A percentile compares a stretch with the other conserved stretches of the same genome.
Conservation (phyloP, 2,113 vertebrate species). For the Ictalurus punctatus region DNA sequence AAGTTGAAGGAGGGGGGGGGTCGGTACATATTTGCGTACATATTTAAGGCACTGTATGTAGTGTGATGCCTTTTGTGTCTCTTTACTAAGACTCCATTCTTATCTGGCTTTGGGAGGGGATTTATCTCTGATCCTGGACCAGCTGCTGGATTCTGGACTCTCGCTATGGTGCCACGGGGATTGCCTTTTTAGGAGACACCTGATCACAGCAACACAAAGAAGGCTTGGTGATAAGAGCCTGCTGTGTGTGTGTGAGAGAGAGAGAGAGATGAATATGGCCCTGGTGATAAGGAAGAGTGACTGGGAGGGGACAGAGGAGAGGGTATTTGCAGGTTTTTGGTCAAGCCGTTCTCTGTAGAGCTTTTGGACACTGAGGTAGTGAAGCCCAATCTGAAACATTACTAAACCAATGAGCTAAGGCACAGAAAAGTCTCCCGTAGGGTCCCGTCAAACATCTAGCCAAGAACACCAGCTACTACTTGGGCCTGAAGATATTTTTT, state of each 20-base stretch:
- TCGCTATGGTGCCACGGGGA: conserved; percentile 69
- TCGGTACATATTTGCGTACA: too few species aligned
- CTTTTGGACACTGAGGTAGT: neutral
- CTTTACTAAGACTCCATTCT: conserved; percentile 55
- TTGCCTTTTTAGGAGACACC: conserved; percentile 83
- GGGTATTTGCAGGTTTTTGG: conserved; percentile 15
- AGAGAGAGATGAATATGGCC: neutral
- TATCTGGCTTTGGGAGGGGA: conserved; percentile 53
- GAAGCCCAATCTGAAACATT: neutral
- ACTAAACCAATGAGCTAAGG: neutral
- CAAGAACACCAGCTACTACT: neutral
- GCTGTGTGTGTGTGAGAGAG: conserved; percentile 3
- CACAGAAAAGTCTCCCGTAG: neutral
- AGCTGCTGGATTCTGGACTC: conserved; percentile 70
- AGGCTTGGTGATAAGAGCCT: conserved; percentile 63
- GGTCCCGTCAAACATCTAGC: neutral
- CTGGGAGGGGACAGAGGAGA: conserved; percentile 24
- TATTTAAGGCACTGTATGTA: neutral
- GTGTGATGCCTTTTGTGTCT: neutral
- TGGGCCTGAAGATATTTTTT: neutral
- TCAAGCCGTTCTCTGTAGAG: neutral
- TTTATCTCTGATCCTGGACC: conserved; percentile 58
- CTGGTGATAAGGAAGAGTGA: conserved; percentile 4
- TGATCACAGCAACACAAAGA: conserved; percentile 66
- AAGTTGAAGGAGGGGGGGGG: neutral